phyloP scores from a whole-genome alignment of 1,140 invertebrate species.

The Nixonia krombeini region DNA sequence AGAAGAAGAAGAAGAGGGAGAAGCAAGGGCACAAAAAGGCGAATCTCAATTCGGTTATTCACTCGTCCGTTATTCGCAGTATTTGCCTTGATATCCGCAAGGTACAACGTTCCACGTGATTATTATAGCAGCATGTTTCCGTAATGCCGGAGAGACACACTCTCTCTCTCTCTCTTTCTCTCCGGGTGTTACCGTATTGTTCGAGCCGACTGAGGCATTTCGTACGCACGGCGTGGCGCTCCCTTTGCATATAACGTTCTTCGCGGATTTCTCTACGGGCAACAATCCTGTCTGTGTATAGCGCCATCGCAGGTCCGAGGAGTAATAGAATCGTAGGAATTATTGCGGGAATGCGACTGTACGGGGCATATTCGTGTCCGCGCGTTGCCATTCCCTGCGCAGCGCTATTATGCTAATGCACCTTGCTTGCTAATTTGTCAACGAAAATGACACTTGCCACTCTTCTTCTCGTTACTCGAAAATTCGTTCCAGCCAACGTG shows the following conservation, averaged over 20 bases:
- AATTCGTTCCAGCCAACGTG: no score
- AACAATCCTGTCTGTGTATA: slow-evolving; percentile 10
- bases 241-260: slow-evolving; percentile 39
- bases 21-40: no score
- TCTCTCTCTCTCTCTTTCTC: no score
- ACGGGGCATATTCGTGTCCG: slow-evolving; percentile 8
- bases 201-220: slow-evolving; percentile 25
- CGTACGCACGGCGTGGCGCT: slow-evolving; percentile 24
- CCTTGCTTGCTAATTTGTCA: slow-evolving; percentile 33
- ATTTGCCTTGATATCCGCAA: not conserved
- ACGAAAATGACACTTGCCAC: slow-evolving; percentile 23
- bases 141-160: slow-evolving; percentile 29
- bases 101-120: slow-evolving; percentile 35
- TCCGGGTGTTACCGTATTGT: slow-evolving; percentile 27
- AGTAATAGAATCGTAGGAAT: slow-evolving; percentile 31
- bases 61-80: not conserved
- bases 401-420: slow-evolving; percentile 30
- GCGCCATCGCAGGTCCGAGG: slow-evolving; percentile 13
- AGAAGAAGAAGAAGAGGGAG: no score
- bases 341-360: slow-evolving; percentile 22
- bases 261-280: slow-evolving; percentile 19
- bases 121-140: slow-evolving; percentile 33
- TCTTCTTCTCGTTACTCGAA: no score
- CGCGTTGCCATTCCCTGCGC: slow-evolving; percentile 18
- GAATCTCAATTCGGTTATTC: not conserved